These are phyloP conservation scores for Podiceps cristatus DNA, from an alignment of 2,113 vertebrate species.

Conservation along the genomic window DNA sequence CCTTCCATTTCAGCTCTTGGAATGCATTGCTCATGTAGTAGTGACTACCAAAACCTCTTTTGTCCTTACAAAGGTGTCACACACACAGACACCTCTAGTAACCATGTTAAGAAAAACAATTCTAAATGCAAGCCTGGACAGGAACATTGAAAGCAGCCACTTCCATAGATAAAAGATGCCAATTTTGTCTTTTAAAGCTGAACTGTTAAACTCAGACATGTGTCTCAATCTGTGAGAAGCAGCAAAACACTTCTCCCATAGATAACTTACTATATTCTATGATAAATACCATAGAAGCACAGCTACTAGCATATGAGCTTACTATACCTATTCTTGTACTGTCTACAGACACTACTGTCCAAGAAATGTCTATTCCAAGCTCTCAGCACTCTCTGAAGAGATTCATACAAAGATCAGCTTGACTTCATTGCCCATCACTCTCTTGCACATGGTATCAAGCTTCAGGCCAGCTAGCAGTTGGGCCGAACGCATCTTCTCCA, in stretches of 20 bases:
- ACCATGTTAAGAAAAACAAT: neutral
- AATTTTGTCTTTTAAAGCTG: neutral
- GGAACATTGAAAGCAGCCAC: neutral
- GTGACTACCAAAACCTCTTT: neutral
- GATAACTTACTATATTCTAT: neutral
- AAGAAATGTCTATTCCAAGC: neutral
- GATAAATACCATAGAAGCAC: neutral
- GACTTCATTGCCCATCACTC: neutral
- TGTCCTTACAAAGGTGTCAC: neutral
- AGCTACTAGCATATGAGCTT: neutral
- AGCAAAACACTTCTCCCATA: neutral
- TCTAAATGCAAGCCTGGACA: neutral
- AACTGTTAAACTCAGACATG: neutral
- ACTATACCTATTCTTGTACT: neutral
- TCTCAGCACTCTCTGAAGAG: neutral
- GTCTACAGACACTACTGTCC: neutral
- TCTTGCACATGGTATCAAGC: neutral
- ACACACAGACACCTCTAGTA: neutral
- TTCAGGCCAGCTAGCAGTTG: neutral
- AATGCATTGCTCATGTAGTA: fast-evolving
- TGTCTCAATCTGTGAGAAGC: neutral
- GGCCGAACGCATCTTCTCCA: fast-evolving
- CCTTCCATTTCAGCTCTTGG: neutral
- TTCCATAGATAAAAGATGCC: neutral
- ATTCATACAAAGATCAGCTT: neutral